phyloP scores from a whole-genome alignment of 2,113 vertebrate genomes.

The Sturnira hondurensis region DNA sequence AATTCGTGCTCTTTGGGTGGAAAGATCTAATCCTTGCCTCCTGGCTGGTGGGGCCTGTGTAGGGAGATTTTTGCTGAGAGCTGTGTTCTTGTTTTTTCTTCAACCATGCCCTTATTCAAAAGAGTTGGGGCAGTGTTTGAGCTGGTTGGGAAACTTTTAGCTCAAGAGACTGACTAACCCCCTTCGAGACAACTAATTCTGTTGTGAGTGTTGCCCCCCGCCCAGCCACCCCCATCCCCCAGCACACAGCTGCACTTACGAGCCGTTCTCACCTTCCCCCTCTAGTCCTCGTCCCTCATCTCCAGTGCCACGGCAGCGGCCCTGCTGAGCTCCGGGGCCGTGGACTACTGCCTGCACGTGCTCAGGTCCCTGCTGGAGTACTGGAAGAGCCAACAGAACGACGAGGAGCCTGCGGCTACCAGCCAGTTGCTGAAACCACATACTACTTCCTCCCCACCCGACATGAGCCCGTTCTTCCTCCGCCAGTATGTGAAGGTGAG shows the following conservation, averaged over 20 bases:
- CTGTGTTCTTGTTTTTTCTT: conserved; percentile 66
- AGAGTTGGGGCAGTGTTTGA: conserved; percentile 71
- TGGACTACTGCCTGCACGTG: conserved; percentile 97
- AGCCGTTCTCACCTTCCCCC: not conserved
- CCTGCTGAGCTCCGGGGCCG: conserved; percentile 93
- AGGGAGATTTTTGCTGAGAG: conserved; percentile 75
- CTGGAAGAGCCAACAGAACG: conserved; percentile 97
- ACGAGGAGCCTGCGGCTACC: conserved; percentile 91
- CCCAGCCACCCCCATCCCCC: not conserved
- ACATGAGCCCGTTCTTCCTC: conserved; percentile 99
- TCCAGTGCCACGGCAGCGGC: conserved; percentile 97
- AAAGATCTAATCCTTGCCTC: conserved; percentile 66
- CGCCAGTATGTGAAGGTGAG: conserved; percentile 98
- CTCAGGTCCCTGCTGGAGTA: conserved; percentile 96
- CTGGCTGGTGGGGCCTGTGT: conserved; percentile 75
- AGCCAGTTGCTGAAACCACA: conserved; percentile 97
- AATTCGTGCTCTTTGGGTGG: conserved; percentile 36
- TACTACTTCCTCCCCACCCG: conserved; percentile 93
- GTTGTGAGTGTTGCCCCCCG: not conserved
- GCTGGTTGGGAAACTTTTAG: not conserved
- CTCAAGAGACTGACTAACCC: not conserved
- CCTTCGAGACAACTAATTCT: not conserved
- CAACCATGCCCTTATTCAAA: conserved; percentile 69
- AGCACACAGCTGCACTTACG: not conserved
- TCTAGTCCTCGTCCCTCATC: conserved; percentile 95